Conservation (phyloP, 2,797 vertebrate genomes). For the Darevskia mixta region DNA sequence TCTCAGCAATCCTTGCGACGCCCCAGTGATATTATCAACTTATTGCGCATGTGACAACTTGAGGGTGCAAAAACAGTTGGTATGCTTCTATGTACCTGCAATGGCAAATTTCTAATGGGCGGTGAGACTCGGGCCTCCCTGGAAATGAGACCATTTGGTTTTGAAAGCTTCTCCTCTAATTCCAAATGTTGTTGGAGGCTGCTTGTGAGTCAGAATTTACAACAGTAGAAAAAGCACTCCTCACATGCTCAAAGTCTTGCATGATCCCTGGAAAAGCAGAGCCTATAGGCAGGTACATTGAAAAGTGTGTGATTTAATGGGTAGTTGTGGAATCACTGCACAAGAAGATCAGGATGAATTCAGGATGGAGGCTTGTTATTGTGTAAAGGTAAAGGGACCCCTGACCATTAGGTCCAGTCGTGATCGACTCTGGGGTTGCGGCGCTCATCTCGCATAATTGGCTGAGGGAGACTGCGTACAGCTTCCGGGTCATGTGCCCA, state of each 20-base stretch:
- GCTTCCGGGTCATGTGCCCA: too few relatives aligned
- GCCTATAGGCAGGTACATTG: too few relatives aligned
- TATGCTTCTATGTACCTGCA: background rate
- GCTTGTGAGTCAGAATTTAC: too few relatives aligned
- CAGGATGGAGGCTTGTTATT: too few relatives aligned
- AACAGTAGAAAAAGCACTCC: background rate
- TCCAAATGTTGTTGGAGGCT: background rate
- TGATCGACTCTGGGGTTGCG: too few relatives aligned
- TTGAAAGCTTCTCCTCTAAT: background rate
- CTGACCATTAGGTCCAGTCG: too few relatives aligned
- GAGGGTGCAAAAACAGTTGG: background rate
- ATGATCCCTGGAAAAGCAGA: background rate
- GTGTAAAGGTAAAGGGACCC: too few relatives aligned
- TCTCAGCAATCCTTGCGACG: background rate
- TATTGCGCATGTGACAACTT: background rate
- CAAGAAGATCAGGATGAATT: too few relatives aligned
- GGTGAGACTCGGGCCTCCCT: background rate
- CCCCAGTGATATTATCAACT: background rate
- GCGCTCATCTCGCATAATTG: too few relatives aligned
- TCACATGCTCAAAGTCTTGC: background rate
- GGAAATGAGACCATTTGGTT: background rate
- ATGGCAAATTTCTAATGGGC: background rate
- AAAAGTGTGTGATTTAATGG: too few relatives aligned
- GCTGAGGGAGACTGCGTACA: too few relatives aligned
- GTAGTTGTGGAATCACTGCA: too few relatives aligned